Evolutionary conservation across 53 echinoderm and acorn worm species (phyloP).

Genomic region (Crossaster papposus): DNA sequence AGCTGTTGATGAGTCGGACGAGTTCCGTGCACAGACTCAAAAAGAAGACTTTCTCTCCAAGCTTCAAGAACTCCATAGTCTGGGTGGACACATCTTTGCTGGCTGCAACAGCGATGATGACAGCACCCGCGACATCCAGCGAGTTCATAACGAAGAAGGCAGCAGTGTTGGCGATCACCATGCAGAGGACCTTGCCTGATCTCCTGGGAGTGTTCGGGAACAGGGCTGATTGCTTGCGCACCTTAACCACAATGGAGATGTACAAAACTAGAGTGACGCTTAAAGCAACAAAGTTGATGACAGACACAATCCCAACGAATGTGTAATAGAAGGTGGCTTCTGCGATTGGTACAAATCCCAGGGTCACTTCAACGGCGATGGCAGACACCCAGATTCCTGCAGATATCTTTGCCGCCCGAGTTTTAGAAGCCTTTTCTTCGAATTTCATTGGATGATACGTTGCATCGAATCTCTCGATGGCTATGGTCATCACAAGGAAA

Average conservation of each 20-base stretch:
- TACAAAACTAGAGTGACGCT: background rate
- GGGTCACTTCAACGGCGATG: background rate
- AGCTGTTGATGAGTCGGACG: background rate
- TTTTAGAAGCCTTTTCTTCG: background rate
- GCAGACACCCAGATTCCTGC: constrained; percentile 1
- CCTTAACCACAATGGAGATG: background rate
- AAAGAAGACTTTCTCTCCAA: background rate
- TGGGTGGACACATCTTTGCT: background rate
- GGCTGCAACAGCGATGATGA: background rate
- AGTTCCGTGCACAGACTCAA: background rate
- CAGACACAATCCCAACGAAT: background rate
- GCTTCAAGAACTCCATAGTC: background rate
- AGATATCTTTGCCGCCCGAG: no score
- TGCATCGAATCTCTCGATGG: constrained; percentile 11
- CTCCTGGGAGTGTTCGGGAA: background rate
- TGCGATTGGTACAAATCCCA: background rate
- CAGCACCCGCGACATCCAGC: background rate
- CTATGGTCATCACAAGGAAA: no score
- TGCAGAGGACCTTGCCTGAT: background rate
- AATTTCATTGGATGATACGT: background rate
- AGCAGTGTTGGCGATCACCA: background rate
- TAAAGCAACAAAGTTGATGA: background rate
- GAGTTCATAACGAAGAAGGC: background rate
- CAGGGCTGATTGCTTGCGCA: background rate
- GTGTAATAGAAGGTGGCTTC: background rate